phyloP scores from a whole-genome alignment of 1,140 invertebrate species.

The Temnothorax curvispinosus region DNA sequence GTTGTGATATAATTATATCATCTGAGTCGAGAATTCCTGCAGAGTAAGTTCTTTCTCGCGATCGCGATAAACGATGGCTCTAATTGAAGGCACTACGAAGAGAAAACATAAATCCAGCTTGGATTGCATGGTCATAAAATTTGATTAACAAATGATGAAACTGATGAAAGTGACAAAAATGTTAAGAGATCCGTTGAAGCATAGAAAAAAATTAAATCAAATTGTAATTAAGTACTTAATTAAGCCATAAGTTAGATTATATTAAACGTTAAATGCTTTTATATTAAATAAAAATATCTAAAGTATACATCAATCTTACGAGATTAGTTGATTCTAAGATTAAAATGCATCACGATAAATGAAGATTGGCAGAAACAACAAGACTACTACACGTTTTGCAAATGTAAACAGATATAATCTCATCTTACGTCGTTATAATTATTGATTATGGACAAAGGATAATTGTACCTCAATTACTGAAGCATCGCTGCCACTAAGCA shows the following conservation, averaged over 20 bases:
- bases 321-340: not conserved
- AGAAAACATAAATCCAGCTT: not conserved
- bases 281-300: not conserved
- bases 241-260: not conserved
- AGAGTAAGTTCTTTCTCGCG: not conserved
- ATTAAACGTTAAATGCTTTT: not conserved
- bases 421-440: not conserved
- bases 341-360: not conserved
- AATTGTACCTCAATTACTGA: not conserved
- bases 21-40: not conserved
- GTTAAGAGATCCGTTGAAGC: not conserved
- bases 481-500: not conserved
- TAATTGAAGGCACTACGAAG: not conserved
- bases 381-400: not conserved
- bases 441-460: not conserved
- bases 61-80: not conserved
- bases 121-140: not conserved
- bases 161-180: not conserved
- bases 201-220: not conserved
- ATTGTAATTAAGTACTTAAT: not conserved
- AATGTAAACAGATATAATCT: not conserved
- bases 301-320: not conserved
- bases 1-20: constrained; percentile 16
- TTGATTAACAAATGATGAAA: constrained; percentile 5
- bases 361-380: not conserved